These are phyloP conservation scores for Dusona sp. DNA, from an alignment of 2,888 invertebrate species.

Conservation along the genomic window DNA sequence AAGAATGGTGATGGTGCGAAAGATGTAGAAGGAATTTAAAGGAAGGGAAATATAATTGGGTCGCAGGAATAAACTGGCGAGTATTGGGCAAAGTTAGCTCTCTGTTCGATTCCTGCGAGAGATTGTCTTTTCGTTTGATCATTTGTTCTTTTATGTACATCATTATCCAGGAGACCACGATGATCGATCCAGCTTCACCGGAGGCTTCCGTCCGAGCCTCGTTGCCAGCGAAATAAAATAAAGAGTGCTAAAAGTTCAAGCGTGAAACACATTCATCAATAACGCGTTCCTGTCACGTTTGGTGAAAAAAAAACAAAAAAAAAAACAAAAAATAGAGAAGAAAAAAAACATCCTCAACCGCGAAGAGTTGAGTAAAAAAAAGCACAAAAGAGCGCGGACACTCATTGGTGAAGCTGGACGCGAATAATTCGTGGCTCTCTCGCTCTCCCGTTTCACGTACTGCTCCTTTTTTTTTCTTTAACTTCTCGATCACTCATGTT, in stretches of 20 bases:
- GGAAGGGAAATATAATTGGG: conserved; percentile 32
- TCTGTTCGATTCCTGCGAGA: conserved; percentile 50
- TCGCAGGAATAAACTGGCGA: conserved; percentile 63
- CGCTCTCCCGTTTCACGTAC: conserved; percentile 29
- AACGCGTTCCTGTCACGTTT: conserved; percentile 4
- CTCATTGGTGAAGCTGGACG: conserved; percentile 56
- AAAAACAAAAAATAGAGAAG: neutral
- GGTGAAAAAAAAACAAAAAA: neutral
- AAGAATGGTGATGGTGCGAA: conserved; percentile 58
- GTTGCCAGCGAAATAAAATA: conserved; percentile 30
- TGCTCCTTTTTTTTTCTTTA: conserved; percentile 19
- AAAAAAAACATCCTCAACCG: conserved; percentile 1
- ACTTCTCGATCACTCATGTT: conserved; percentile 10
- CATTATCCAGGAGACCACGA: conserved; percentile 50
- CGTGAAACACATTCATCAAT: conserved; percentile 1
- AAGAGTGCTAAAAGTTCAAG: neutral
- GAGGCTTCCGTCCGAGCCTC: conserved; percentile 10
- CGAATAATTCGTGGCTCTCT: conserved; percentile 47
- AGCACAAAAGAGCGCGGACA: neutral
- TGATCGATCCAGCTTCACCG: conserved; percentile 62
- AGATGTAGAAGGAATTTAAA: conserved; percentile 30
- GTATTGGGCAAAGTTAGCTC: conserved; percentile 59
- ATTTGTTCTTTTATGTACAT: conserved; percentile 59
- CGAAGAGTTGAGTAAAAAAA: conserved; percentile 5
- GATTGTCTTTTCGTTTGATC: conserved; percentile 29